These are phyloP conservation scores for Oscheius sp. DNA, from an alignment of 2,888 invertebrate species.

Conservation along the genomic window DNA sequence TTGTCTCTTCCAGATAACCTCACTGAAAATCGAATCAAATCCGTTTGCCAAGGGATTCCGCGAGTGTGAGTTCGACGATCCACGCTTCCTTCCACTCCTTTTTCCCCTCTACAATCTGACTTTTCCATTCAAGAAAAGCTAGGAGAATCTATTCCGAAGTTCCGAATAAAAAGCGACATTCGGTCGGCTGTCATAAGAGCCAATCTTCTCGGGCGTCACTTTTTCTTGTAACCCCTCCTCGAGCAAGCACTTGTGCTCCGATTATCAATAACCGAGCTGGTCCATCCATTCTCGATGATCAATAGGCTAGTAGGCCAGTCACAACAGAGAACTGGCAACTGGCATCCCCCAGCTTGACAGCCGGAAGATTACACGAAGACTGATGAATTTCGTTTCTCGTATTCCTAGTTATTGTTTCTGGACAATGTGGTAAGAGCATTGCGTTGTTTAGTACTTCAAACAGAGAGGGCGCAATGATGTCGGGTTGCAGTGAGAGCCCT, in stretches of 20 bases:
- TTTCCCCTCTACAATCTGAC: slow-evolving; percentile 34
- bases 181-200: slow-evolving; percentile 10
- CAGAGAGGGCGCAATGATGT: neutral
- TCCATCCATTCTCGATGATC: slow-evolving; percentile 35
- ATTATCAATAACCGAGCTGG: slow-evolving; percentile 26
- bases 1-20: slow-evolving; percentile 83
- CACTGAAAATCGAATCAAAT: slow-evolving; percentile 98
- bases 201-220: slow-evolving; percentile 5
- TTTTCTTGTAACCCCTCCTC: slow-evolving; percentile 16
- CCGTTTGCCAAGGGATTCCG: slow-evolving; percentile 98
- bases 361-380: slow-evolving; percentile 1
- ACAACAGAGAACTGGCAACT: slow-evolving; percentile 30
- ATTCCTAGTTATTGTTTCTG: too few species aligned
- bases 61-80: slow-evolving; percentile 80
- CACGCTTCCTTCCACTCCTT: slow-evolving; percentile 32
- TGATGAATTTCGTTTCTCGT: too few species aligned
- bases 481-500: neutral
- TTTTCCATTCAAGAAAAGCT: slow-evolving; percentile 35
- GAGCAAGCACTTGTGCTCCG: slow-evolving; percentile 18
- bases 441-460: neutral
- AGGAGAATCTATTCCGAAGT: neutral
- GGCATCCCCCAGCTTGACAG: slow-evolving; percentile 20
- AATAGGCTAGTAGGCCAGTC: slow-evolving; percentile 38
- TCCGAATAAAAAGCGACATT: neutral
- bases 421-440: too few species aligned